Conservation (phyloP, 1,140 invertebrate species). For the Pararge aegeria region DNA sequence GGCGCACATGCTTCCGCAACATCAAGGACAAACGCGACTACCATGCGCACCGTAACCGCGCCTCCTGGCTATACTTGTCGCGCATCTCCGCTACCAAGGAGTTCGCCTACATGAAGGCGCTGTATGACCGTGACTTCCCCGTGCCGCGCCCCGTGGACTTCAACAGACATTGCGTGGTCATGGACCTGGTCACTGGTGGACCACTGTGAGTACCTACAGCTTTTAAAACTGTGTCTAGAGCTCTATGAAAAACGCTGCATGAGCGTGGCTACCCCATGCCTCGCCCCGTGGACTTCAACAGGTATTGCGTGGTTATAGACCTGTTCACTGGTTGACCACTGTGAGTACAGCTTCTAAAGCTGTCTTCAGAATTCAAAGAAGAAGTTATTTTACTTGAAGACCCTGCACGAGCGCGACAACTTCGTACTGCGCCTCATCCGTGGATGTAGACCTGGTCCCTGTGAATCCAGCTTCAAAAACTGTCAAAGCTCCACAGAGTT, state of each 20-base stretch:
- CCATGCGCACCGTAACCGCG: slow-evolving; percentile 92
- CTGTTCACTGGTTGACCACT: slow-evolving; percentile 89
- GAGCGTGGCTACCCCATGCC: slow-evolving; percentile 97
- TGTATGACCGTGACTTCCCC: slow-evolving; percentile 94
- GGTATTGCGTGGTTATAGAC: slow-evolving; percentile 99
- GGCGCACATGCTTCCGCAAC: slow-evolving; percentile 97
- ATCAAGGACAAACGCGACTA: slow-evolving; percentile 98
- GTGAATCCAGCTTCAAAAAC: no score
- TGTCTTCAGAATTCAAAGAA: no score
- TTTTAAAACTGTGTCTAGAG: no score
- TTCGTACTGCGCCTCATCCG: slow-evolving; percentile 97
- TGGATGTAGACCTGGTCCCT: slow-evolving; percentile 96
- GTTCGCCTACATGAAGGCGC: slow-evolving; percentile 98
- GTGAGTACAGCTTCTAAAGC: no score
- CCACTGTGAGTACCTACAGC: slow-evolving; percentile 83
- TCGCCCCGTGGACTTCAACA: slow-evolving; percentile 95
- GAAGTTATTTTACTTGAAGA: no score
- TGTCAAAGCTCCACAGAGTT: no score
- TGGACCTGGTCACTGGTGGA: slow-evolving; percentile 93
- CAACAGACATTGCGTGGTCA: slow-evolving; percentile 97
- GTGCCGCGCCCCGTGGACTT: slow-evolving; percentile 97
- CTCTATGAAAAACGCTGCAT: slow-evolving; percentile 94
- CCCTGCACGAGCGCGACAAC: slow-evolving; percentile 93
- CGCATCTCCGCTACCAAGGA: slow-evolving; percentile 98
- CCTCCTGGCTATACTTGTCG: slow-evolving; percentile 98